Percentiles rank a stretch among this genome's conserved stretches.
phyloP scores from a whole-genome alignment of 2,797 vertebrate genomes.

The Sebastes flavidus region DNA sequence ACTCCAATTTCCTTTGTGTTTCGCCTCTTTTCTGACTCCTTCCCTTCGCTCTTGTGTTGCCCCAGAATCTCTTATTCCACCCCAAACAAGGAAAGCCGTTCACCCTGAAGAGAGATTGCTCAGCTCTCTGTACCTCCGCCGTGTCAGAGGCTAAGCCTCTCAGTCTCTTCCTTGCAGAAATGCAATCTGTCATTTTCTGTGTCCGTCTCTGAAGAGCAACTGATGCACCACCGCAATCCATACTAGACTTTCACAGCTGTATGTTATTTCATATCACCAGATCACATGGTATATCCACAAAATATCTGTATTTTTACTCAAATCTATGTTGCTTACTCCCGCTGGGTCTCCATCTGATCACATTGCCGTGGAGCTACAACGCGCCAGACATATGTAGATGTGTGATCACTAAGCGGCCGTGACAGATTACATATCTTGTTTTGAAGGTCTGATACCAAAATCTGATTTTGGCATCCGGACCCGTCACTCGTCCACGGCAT shows the following conservation, averaged over 20 bases:
- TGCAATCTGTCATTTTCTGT: constrained; percentile 39
- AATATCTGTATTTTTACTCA: neutral
- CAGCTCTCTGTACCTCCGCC: constrained; percentile 2
- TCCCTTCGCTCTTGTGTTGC: neutral
- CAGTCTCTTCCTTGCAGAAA: constrained; percentile 32
- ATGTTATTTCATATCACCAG: neutral
- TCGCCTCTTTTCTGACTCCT: constrained; percentile 8
- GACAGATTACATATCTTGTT: neutral
- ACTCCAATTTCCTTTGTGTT: constrained; percentile 37
- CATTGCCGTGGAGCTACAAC: neutral
- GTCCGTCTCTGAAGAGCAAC: constrained; percentile 14
- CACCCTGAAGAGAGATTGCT: constrained; percentile 26
- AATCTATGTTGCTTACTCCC: neutral
- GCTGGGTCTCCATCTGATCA: constrained; percentile 6
- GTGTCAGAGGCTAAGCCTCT: constrained; percentile 54
- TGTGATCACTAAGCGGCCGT: neutral
- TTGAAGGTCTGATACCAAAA: neutral
- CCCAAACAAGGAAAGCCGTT: constrained; percentile 28
- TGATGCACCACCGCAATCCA: neutral
- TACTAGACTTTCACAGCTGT: neutral
- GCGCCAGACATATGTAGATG: neutral
- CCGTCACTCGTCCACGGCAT: neutral
- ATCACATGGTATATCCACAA: neutral
- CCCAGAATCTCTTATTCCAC: constrained; percentile 24
- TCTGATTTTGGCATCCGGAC: neutral